Conservation (phyloP, 2,797 vertebrate genomes). For the Cyprinodon diabolis region DNA sequence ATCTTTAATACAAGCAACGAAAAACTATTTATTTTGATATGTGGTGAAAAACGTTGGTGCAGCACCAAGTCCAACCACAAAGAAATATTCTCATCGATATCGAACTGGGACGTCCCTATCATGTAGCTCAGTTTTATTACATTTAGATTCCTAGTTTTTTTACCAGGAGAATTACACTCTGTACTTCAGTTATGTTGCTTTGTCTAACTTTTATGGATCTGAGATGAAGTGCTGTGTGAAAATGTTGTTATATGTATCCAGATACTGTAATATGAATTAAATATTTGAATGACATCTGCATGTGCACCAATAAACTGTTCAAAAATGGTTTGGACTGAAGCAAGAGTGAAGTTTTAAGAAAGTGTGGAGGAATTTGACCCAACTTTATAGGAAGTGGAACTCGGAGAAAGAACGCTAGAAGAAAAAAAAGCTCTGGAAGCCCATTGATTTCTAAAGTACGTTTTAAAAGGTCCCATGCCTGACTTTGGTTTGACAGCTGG, state of each 20-base stretch:
- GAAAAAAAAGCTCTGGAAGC: constrained; percentile 40
- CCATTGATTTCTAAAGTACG: constrained; percentile 75
- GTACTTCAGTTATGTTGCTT: too few species aligned
- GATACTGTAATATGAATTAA: neutral
- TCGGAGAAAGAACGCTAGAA: constrained; percentile 21
- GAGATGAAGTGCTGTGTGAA: neutral
- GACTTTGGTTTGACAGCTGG: constrained; percentile 70
- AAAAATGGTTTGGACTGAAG: neutral
- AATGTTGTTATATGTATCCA: neutral
- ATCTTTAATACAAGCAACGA: too few species aligned
- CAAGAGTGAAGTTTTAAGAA: constrained; percentile 15
- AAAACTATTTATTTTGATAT: too few species aligned
- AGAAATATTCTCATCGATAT: too few species aligned
- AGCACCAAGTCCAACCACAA: too few species aligned
- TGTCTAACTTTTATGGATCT: too few species aligned
- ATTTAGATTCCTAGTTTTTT: neutral
- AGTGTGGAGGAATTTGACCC: constrained; percentile 51
- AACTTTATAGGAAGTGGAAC: constrained; percentile 54
- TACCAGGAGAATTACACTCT: neutral
- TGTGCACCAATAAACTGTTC: neutral
- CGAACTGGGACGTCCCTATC: too few species aligned
- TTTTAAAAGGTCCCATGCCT: constrained; percentile 74
- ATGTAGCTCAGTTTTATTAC: neutral
- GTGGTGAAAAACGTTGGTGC: too few species aligned
- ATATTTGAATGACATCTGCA: neutral